Percentiles rank a stretch among this genome's conserved stretches.
Conservation (phyloP, 2,888 invertebrate species). For the Pycnomerus fuliginosus region DNA sequence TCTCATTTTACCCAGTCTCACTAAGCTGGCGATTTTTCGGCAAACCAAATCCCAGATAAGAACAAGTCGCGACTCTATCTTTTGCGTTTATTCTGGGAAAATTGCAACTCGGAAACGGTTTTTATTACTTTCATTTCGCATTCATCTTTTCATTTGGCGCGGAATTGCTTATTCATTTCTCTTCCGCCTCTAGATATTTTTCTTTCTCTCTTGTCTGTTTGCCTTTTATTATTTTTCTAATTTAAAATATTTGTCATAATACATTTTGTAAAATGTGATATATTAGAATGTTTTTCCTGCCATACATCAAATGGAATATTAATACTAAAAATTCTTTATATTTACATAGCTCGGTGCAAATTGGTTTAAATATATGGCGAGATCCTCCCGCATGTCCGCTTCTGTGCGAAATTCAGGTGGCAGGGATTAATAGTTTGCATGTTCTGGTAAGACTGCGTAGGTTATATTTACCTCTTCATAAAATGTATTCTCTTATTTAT, state of each 20-base stretch:
- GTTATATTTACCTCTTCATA: conserved; percentile 5
- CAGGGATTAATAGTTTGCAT: too few relatives aligned
- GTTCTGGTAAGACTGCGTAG: too few relatives aligned
- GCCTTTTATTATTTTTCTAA: conserved; percentile 19
- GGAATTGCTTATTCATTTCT: conserved; percentile 30
- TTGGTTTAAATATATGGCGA: too few relatives aligned
- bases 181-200: conserved; percentile 8
- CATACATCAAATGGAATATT: too few relatives aligned
- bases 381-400: too few relatives aligned
- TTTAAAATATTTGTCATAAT: conserved; percentile 28
- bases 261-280: conserved; percentile 4
- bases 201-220: conserved; percentile 4
- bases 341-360: too few relatives aligned
- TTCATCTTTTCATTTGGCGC: conserved; percentile 34
- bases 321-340: too few relatives aligned
- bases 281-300: too few relatives aligned
- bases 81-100: conserved; percentile 24
- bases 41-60: conserved; percentile 8
- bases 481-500: conserved; percentile 4
- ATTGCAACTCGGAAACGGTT: conserved; percentile 32
- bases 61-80: conserved; percentile 19
- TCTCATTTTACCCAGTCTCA: too few relatives aligned
- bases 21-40: conserved; percentile 1
- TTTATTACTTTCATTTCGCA: conserved; percentile 36
- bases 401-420: too few relatives aligned